Conservation (phyloP, 2,888 invertebrate species). For the Latheticus oryzae region DNA sequence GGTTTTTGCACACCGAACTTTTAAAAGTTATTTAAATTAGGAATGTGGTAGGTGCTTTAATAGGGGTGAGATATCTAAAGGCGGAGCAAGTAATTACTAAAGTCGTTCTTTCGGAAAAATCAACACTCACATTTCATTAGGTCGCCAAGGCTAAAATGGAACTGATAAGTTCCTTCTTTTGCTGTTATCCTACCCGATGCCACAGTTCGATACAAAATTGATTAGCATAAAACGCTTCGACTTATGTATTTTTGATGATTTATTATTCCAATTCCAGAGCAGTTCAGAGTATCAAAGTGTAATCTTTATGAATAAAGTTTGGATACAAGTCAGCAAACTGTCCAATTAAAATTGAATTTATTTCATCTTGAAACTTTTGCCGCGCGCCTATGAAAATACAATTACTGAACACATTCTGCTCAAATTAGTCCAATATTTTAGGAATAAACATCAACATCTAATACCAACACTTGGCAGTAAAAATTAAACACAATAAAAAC, state of each 20-base stretch:
- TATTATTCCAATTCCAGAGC: conserved; percentile 39
- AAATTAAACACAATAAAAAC: conserved; percentile 47
- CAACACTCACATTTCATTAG: conserved; percentile 39
- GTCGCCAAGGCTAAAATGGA: conserved; percentile 9
- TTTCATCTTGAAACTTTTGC: conserved; percentile 42
- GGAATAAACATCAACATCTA: conserved; percentile 45
- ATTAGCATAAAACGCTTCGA: conserved; percentile 36
- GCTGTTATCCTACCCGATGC: no score
- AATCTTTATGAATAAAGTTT: conserved; percentile 50
- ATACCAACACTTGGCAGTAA: conserved; percentile 36
- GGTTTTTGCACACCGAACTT: conserved; percentile 33
- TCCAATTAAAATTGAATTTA: conserved; percentile 49
- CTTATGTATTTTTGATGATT: conserved; percentile 40
- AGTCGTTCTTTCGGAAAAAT: conserved; percentile 40
- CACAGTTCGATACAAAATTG: conserved; percentile 36
- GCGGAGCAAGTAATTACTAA: conserved; percentile 30
- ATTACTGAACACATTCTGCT: conserved; percentile 31
- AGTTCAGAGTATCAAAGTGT: conserved; percentile 43
- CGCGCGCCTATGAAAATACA: conserved; percentile 41
- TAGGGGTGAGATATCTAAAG: conserved; percentile 32
- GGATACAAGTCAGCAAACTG: conserved; percentile 45
- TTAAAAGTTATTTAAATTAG: conserved; percentile 37
- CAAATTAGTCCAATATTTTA: conserved; percentile 43
- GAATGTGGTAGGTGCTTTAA: conserved; percentile 34
- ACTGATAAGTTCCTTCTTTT: conserved; percentile 14